phyloP scores from a whole-genome alignment of 2,888 invertebrate species.

The Eupithecia centaureata region DNA sequence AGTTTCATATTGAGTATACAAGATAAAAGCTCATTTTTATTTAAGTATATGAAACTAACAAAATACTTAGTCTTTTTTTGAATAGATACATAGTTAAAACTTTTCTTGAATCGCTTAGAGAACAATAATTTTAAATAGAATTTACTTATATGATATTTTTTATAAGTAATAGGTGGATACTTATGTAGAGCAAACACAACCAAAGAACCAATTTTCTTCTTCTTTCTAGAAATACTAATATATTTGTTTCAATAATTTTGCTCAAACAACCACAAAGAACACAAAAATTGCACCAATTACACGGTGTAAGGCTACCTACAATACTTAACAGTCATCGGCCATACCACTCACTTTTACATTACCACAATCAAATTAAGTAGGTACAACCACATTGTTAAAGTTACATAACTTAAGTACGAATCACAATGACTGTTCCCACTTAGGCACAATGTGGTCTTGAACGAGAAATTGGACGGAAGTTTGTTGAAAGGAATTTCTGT shows the following conservation, averaged over 20 bases:
- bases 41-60: no score
- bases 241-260: not conserved
- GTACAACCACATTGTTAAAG: conserved; percentile 4
- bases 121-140: not conserved
- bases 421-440: conserved; percentile 3
- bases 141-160: no score
- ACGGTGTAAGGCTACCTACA: not conserved
- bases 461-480: conserved; percentile 9
- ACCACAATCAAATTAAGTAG: conserved; percentile 9
- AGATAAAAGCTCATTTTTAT: no score
- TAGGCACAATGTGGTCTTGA: conserved; percentile 2
- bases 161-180: not conserved
- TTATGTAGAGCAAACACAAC: not conserved
- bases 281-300: not conserved
- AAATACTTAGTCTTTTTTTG: no score
- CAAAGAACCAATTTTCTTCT: no score
- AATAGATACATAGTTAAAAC: not conserved
- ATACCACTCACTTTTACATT: conserved; percentile 9
- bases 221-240: no score
- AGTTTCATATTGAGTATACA: no score
- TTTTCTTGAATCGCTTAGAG: no score
- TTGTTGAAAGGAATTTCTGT: not conserved
- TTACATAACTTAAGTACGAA: conserved; percentile 1
- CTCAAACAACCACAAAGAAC: not conserved
- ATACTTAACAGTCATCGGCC: not conserved